Conservation (phyloP, 2,888 invertebrate genomes). For the Brenthis hecate region DNA sequence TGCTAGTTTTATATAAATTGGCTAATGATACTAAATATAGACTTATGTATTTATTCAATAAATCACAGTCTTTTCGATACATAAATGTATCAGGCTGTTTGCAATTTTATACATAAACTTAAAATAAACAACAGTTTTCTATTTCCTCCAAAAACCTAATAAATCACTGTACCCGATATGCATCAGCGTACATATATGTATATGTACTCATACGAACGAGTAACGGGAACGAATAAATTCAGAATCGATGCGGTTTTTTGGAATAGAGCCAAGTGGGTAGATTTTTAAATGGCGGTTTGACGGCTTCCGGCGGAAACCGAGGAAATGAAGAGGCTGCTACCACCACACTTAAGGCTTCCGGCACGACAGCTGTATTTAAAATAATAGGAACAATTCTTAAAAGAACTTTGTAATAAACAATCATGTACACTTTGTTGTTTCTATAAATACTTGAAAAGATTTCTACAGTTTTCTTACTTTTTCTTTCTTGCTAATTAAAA, state of each 20-base stretch:
- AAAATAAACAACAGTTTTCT: background rate
- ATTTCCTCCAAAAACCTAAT: constrained; percentile 13
- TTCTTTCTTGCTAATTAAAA: too few species aligned
- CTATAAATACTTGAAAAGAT: too few species aligned
- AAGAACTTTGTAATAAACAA: too few species aligned
- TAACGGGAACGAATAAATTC: constrained; percentile 28
- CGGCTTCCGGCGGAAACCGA: constrained; percentile 41
- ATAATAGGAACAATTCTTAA: too few species aligned
- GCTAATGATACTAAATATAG: too few species aligned
- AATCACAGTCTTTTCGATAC: too few species aligned
- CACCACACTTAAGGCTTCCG: constrained; percentile 30
- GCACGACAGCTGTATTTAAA: constrained; percentile 12
- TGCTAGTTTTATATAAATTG: too few species aligned
- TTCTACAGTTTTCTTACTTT: too few species aligned
- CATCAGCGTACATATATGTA: constrained; percentile 11
- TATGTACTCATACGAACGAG: background rate
- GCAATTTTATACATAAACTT: too few species aligned
- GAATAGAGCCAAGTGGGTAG: constrained; percentile 39
- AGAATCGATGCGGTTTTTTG: constrained; percentile 39
- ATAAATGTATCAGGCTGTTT: too few species aligned
- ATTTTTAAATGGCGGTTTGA: constrained; percentile 41
- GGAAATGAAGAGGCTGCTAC: constrained; percentile 43
- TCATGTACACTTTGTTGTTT: too few species aligned
- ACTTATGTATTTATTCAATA: too few species aligned
- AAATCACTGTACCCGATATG: constrained; percentile 23